A percentile compares a stretch with the other conserved stretches of the same genome.
Conservation (phyloP, 2,888 invertebrate species). For the Lypha dubia region DNA sequence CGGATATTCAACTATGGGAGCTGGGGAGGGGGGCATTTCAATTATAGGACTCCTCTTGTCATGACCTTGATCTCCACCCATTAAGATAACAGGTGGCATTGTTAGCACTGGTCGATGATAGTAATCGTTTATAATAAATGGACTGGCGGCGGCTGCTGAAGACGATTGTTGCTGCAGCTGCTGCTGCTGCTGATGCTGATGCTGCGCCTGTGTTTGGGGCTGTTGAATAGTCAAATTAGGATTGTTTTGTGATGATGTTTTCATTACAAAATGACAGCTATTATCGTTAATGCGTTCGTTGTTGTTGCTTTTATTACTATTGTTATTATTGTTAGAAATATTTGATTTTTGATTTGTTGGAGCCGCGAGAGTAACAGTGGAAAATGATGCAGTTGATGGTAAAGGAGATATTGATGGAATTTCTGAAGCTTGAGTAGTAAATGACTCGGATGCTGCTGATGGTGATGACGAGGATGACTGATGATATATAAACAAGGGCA, state of each 20-base stretch:
- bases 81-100: constrained; percentile 84
- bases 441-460: constrained; percentile 64
- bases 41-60: constrained; percentile 85
- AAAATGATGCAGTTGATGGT: constrained; percentile 35
- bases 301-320: constrained; percentile 67
- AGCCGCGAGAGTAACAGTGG: constrained; percentile 44
- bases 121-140: constrained; percentile 75
- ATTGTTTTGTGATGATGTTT: constrained; percentile 63
- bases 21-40: constrained; percentile 87
- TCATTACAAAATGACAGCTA: constrained; percentile 59
- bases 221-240: constrained; percentile 68
- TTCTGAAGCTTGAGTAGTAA: constrained; percentile 66
- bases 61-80: constrained; percentile 80
- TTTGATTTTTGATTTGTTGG: constrained; percentile 49
- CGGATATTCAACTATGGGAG: constrained; percentile 93
- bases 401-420: constrained; percentile 52
- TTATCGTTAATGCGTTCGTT: constrained; percentile 60
- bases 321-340: constrained; percentile 60
- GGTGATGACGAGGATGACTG: constrained; percentile 73
- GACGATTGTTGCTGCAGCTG: constrained; percentile 62
- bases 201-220: constrained; percentile 69
- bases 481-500: constrained; percentile 73
- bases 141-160: constrained; percentile 51
- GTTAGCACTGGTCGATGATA: constrained; percentile 83
- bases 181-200: constrained; percentile 70